A percentile compares a stretch with the other conserved stretches of the same genome.
These are phyloP conservation scores for Aplocera efformata DNA, from an alignment of 2,888 invertebrate species.

Conservation along the genomic window DNA sequence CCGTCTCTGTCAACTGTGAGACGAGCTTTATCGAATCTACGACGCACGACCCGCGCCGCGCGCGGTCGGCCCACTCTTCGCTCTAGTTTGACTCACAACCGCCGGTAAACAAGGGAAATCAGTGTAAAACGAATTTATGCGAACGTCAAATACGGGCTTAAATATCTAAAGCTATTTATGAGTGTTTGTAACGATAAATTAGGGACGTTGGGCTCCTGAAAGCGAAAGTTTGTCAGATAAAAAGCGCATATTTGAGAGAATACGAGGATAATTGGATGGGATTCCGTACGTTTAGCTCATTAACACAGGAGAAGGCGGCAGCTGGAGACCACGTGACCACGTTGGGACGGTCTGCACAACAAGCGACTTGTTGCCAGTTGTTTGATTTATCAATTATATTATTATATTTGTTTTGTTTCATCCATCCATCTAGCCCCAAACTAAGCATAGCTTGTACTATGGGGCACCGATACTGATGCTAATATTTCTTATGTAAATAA, in stretches of 20 bases:
- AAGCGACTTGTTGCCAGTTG: constrained; percentile 12
- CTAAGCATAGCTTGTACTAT: too few species aligned
- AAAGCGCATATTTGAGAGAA: constrained; percentile 23
- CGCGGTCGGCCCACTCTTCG: constrained; percentile 74
- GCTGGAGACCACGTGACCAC: constrained; percentile 62
- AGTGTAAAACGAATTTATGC: constrained; percentile 72
- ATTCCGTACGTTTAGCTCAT: constrained; percentile 68
- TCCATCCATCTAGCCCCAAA: too few species aligned
- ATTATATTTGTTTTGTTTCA: too few species aligned
- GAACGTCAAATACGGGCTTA: constrained; percentile 52
- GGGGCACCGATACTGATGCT: too few species aligned
- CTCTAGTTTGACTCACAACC: constrained; percentile 71
- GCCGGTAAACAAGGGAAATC: constrained; percentile 76
- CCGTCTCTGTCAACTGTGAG: constrained; percentile 78
- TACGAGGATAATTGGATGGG: constrained; percentile 54
- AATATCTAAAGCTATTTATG: constrained; percentile 31
- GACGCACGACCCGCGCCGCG: constrained; percentile 75
- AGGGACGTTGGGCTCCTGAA: constrained; percentile 17
- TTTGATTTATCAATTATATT: constrained; percentile 21
- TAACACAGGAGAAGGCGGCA: constrained; percentile 54
- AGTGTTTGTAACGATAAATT: constrained; percentile 26
- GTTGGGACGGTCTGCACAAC: too few species aligned
- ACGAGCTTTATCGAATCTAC: constrained; percentile 80
- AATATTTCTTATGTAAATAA: too few species aligned
- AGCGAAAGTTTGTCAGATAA: constrained; percentile 18